A percentile compares a stretch with the other conserved stretches of the same genome.
Evolutionary conservation across 2,797 vertebrate genomes (phyloP).

Genomic region (Rhadinocentrus ornatus): DNA sequence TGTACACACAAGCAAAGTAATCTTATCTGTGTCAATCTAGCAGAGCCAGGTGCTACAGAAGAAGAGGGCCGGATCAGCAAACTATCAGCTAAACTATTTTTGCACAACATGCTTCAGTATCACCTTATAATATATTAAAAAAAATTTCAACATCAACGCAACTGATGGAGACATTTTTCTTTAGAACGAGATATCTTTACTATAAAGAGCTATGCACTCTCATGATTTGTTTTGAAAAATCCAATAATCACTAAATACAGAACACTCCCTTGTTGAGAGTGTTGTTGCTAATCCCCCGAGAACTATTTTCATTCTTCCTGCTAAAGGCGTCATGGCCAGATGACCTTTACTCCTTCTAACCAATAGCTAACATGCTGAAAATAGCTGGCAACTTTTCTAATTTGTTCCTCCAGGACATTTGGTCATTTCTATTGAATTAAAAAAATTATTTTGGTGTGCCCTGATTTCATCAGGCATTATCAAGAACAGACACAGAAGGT

Average conservation of each 20-base stretch:
- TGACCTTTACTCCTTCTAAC: constrained; percentile 47
- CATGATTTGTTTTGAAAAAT: not conserved
- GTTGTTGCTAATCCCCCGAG: constrained; percentile 23
- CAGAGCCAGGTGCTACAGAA: constrained; percentile 51
- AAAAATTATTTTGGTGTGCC: no score
- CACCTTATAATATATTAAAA: no score
- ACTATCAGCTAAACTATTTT: no score
- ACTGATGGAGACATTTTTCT: no score
- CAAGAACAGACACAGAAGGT: not conserved
- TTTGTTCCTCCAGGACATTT: constrained; percentile 1
- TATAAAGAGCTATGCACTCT: not conserved
- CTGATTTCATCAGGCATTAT: not conserved
- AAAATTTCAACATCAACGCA: no score
- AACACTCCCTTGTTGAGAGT: constrained; percentile 13
- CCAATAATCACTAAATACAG: not conserved
- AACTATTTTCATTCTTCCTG: constrained; percentile 33
- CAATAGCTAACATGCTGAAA: constrained; percentile 32
- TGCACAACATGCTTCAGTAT: no score
- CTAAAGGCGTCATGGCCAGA: constrained; percentile 13
- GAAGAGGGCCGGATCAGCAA: no score
- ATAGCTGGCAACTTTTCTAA: constrained; percentile 10
- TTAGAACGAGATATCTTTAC: not conserved
- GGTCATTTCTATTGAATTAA: no score
- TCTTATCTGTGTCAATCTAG: constrained; percentile 62
- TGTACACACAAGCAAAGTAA: constrained; percentile 43